Percentiles rank a stretch among this genome's conserved stretches.
Evolutionary conservation across 2,113 vertebrate species (phyloP).

Genomic region (Pithys albifrons): DNA sequence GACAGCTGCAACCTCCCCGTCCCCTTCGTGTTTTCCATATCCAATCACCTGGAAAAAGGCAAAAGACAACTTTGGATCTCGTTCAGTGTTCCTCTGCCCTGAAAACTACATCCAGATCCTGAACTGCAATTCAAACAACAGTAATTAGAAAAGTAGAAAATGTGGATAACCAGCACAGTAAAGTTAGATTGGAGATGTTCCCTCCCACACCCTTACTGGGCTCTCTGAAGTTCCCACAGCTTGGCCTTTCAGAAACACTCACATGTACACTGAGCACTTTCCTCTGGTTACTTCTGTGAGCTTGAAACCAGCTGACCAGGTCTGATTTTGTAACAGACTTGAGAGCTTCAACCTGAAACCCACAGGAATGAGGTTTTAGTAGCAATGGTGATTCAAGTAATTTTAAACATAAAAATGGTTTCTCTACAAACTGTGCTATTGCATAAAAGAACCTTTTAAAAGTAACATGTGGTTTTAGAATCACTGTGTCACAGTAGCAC

Average conservation of each 20-base stretch:
- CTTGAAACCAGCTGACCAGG: slow-evolving; percentile 86
- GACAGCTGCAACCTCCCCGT: slow-evolving; percentile 47
- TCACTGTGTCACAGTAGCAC: neutral
- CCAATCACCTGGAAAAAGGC: slow-evolving; percentile 85
- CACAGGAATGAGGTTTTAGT: neutral
- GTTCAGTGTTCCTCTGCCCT: neutral
- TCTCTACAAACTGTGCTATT: neutral
- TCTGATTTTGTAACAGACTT: slow-evolving; percentile 85
- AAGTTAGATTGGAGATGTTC: neutral
- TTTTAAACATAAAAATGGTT: neutral
- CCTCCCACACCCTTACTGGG: rapidly evolving
- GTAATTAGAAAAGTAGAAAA: neutral
- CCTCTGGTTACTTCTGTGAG: slow-evolving; percentile 76
- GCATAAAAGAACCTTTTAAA: neutral
- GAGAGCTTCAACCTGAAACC: slow-evolving; percentile 88
- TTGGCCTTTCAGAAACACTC: slow-evolving; percentile 50
- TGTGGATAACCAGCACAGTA: rapidly evolving
- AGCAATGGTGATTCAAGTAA: rapidly evolving
- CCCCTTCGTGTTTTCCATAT: slow-evolving; percentile 85
- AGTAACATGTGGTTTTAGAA: neutral
- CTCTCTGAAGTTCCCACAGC: neutral
- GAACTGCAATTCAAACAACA: neutral
- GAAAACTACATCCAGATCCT: neutral
- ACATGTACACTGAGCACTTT: slow-evolving; percentile 93
- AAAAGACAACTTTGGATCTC: neutral